Evolutionary conservation across 2,113 vertebrate species (phyloP).

Genomic region (Meriones unguiculatus): DNA sequence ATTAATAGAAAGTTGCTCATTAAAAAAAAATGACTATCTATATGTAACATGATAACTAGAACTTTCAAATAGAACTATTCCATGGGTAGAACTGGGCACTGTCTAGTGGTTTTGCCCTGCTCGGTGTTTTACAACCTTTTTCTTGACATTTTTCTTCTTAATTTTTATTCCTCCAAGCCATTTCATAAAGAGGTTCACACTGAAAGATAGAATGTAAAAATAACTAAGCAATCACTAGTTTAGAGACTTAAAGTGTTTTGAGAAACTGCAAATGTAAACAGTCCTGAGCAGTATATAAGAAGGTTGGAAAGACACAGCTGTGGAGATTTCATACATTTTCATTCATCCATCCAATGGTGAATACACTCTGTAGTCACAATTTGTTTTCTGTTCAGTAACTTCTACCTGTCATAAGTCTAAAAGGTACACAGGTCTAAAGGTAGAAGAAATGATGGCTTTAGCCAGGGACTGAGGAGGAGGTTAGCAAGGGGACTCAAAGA

Average conservation of each 20-base stretch:
- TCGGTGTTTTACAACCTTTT: background rate
- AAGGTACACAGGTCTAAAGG: background rate
- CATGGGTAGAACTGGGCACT: background rate
- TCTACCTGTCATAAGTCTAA: background rate
- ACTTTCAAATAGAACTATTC: background rate
- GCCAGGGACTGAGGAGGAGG: background rate
- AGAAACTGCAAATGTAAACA: background rate
- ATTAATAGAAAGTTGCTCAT: background rate
- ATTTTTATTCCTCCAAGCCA: slow-evolving; percentile 25
- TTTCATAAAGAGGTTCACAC: slow-evolving; percentile 16
- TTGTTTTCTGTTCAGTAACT: background rate
- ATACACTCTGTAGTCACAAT: background rate
- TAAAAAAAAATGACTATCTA: background rate
- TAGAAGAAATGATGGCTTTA: background rate
- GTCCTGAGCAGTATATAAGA: background rate
- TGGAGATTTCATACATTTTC: background rate
- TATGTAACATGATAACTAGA: background rate
- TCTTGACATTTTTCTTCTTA: background rate
- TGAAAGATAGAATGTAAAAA: slow-evolving; percentile 33
- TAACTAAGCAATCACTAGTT: background rate
- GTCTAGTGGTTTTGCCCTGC: background rate
- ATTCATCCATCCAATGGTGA: background rate
- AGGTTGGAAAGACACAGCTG: background rate
- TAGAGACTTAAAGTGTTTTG: background rate
- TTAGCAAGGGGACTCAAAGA: background rate